Percentiles rank a stretch among this genome's conserved stretches.
These are phyloP conservation scores for Mellivora capensis DNA, from an alignment of 2,113 vertebrate species.

Conservation along the genomic window DNA sequence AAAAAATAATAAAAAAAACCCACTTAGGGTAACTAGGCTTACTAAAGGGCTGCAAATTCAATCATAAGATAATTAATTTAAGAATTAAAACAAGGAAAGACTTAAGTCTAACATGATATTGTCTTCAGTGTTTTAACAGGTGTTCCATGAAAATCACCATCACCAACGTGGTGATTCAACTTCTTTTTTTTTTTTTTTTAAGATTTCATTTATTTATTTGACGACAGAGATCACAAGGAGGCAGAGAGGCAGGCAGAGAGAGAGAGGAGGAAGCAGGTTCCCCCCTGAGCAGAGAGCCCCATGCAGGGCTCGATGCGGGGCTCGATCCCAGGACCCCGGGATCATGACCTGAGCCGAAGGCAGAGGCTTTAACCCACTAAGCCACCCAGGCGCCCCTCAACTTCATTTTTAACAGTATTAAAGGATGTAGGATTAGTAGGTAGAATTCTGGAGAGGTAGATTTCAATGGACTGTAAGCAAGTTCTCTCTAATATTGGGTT, in stretches of 20 bases:
- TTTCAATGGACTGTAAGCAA: constrained; percentile 1
- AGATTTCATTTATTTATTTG: no score
- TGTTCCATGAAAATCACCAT: not conserved
- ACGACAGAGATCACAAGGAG: no score
- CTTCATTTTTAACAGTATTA: not conserved
- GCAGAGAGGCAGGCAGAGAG: no score
- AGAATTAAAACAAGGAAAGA: constrained; percentile 18
- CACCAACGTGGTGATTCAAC: not conserved
- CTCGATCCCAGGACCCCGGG: no score
- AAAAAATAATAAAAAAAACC: not conserved
- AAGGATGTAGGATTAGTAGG: not conserved
- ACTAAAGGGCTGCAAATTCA: not conserved
- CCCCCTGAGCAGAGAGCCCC: no score
- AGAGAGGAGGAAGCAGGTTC: no score
- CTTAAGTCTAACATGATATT: not conserved
- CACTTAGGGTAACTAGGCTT: not conserved
- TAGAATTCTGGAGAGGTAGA: not conserved
- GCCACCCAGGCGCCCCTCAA: no score
- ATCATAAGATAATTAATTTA: not conserved
- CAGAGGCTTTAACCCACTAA: no score
- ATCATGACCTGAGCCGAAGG: no score
- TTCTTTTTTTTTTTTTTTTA: no score
- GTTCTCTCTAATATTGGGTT: not conserved
- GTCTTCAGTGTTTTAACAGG: not conserved
- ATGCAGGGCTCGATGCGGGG: no score